Percentiles rank a stretch among this genome's conserved stretches.
These are phyloP conservation scores for Montifringilla adamsi DNA, from an alignment of 2,113 vertebrate genomes.

Conservation along the genomic window DNA sequence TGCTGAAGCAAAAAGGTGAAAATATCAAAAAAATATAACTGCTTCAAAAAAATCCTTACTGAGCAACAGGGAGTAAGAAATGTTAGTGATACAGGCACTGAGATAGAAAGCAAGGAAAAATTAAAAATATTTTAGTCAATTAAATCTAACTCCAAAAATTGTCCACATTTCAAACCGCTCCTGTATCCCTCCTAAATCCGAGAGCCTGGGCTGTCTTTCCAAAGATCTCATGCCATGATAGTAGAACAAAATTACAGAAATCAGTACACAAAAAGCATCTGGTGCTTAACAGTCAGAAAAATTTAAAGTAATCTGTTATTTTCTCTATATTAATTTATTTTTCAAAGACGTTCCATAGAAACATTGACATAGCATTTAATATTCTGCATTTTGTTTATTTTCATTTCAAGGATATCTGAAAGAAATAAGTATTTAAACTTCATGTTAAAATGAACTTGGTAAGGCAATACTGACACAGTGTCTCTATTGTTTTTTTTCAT, in stretches of 20 bases:
- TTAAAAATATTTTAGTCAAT: neutral
- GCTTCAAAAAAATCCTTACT: neutral
- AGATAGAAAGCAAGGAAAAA: neutral
- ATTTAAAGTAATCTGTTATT: neutral
- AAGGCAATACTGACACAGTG: neutral
- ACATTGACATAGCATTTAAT: neutral
- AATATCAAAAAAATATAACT: neutral
- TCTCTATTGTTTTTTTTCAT: neutral
- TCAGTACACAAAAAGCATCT: neutral
- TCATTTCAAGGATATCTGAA: neutral
- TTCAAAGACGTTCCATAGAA: neutral
- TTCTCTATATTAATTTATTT: neutral
- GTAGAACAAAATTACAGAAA: neutral
- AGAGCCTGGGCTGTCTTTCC: neutral
- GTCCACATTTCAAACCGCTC: neutral
- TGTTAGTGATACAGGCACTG: neutral
- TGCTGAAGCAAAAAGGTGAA: neutral
- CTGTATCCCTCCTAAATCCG: neutral
- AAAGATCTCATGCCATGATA: accelerated
- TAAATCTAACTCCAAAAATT: neutral
- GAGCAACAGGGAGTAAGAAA: neutral
- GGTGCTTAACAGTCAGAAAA: neutral
- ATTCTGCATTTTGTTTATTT: neutral
- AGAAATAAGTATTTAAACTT: neutral
- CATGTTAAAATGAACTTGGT: neutral